Percentiles rank a stretch among this genome's conserved stretches.
phyloP scores from a whole-genome alignment of 2,113 vertebrate species.

The Pogona vitticeps region DNA sequence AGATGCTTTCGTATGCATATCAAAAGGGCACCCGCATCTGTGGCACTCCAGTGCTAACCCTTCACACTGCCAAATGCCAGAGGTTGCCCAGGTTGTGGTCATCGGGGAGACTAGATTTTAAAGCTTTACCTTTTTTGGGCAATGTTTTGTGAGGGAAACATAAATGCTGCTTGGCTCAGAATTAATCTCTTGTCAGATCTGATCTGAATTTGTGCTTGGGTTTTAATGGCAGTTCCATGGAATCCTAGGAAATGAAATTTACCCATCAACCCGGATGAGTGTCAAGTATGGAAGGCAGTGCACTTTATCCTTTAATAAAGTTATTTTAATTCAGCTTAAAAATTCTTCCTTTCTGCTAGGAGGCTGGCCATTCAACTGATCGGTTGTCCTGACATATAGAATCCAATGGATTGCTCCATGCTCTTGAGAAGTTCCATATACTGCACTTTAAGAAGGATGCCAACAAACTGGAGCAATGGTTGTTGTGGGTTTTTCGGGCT shows the following conservation, averaged over 20 bases:
- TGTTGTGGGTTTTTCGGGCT: background rate
- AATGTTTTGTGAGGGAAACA: constrained; percentile 16
- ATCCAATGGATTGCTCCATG: background rate
- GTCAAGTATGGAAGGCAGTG: too few relatives aligned
- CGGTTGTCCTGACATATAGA: background rate
- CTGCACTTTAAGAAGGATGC: too few relatives aligned
- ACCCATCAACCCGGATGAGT: background rate
- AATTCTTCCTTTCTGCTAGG: background rate
- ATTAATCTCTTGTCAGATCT: constrained; percentile 35
- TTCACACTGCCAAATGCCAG: constrained; percentile 7
- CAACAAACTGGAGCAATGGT: background rate
- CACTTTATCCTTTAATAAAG: background rate
- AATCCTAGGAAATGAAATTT: background rate
- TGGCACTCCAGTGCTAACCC: background rate
- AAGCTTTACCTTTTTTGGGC: background rate
- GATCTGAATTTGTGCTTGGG: constrained; percentile 18
- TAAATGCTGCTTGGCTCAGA: background rate
- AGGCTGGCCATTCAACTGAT: background rate
- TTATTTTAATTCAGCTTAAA: background rate
- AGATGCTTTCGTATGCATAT: background rate
- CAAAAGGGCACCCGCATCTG: background rate
- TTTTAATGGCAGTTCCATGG: background rate
- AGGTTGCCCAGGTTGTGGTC: constrained; percentile 13
- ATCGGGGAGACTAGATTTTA: constrained; percentile 6
- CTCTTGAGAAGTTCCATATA: background rate